Conservation (phyloP, 2,113 vertebrate species). For the Dolichotis patagonum region DNA sequence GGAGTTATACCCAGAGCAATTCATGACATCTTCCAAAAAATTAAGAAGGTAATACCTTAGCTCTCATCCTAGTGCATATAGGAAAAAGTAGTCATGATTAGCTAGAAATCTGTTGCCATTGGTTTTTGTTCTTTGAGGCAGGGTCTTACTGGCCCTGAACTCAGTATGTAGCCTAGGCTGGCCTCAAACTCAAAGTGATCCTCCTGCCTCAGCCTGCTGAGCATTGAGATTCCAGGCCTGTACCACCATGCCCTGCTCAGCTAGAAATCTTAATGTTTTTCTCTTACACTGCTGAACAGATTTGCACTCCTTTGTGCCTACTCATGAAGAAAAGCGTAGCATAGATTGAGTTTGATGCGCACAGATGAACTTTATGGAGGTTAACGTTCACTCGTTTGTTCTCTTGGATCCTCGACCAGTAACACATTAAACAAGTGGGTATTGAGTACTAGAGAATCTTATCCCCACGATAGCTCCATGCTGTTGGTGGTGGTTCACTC, state of each 20-base stretch:
- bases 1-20: conserved; percentile 95
- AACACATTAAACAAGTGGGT: not conserved
- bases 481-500: not conserved
- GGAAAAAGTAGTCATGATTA: not conserved
- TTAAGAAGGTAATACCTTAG: conserved; percentile 89
- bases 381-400: not conserved
- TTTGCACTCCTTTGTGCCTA: not conserved
- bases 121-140: not conserved
- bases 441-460: not conserved
- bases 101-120: not conserved
- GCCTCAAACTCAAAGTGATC: not conserved
- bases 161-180: not conserved
- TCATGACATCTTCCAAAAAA: conserved; percentile 94
- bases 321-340: not conserved
- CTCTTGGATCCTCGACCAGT: not conserved
- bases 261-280: not conserved
- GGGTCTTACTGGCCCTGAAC: not conserved
- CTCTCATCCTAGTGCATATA: not conserved
- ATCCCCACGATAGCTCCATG: not conserved
- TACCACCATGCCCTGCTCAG: not conserved
- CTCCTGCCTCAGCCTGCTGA: not conserved
- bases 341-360: not conserved
- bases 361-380: not conserved
- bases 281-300: not conserved
- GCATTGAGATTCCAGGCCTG: not conserved